A percentile compares a stretch with the other conserved stretches of the same genome.
These are phyloP conservation scores for Melanotaenia parkinsoni DNA, from an alignment of 2,797 vertebrate species.

Conservation along the genomic window DNA sequence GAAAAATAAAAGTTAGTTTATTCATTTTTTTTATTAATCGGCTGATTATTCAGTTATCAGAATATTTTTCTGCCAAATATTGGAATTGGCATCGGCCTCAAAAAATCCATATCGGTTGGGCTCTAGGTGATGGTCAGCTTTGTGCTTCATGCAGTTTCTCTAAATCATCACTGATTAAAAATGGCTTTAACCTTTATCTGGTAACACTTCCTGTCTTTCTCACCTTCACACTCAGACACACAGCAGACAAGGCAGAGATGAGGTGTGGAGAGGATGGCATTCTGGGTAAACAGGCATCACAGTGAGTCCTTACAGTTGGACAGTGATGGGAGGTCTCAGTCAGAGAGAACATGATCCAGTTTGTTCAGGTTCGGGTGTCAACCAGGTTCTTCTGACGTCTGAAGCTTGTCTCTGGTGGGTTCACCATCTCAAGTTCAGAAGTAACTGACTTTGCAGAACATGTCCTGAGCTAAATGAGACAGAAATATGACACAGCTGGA, in stretches of 20 bases:
- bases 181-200: neutral
- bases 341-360: no score
- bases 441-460: conserved; percentile 42
- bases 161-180: neutral
- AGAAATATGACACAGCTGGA: conserved; percentile 43
- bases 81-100: no score
- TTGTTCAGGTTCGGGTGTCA: no score
- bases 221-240: no score
- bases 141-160: neutral
- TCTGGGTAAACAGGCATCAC: neutral
- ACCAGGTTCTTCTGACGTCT: neutral
- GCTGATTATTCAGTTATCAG: no score
- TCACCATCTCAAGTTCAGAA: conserved; percentile 13
- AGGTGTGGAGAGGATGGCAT: neutral
- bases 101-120: no score
- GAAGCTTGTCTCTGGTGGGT: neutral
- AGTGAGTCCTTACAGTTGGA: neutral
- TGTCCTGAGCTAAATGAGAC: conserved; percentile 67
- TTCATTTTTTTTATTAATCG: no score
- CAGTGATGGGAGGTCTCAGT: neutral
- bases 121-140: neutral
- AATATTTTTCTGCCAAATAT: no score
- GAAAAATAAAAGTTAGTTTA: no score
- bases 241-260: neutral
- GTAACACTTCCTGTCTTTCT: no score